Conservation (phyloP, 2,888 invertebrate genomes). For the Sesia apiformis region DNA sequence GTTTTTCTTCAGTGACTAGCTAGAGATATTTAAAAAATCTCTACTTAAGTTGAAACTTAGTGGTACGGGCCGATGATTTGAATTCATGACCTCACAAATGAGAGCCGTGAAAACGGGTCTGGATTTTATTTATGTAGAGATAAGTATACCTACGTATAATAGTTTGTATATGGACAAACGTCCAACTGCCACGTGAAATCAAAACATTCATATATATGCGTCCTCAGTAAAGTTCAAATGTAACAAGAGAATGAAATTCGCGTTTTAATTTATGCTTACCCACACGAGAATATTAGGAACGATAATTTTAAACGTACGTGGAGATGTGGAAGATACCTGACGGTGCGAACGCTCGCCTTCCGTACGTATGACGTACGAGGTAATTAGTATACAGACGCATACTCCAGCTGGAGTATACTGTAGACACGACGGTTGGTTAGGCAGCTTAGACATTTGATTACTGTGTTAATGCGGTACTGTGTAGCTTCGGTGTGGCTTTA, state of each 20-base stretch:
- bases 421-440: not conserved
- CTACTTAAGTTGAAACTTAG: too few relatives aligned
- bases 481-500: too few relatives aligned
- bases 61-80: too few relatives aligned
- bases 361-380: conserved; percentile 29
- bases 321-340: conserved; percentile 23
- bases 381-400: conserved; percentile 37
- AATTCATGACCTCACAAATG: too few relatives aligned
- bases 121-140: too few relatives aligned
- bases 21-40: too few relatives aligned
- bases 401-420: not conserved
- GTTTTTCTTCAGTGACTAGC: too few relatives aligned
- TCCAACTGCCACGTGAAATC: too few relatives aligned
- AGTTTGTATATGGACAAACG: too few relatives aligned
- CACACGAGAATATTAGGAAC: conserved; percentile 36
- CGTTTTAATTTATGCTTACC: conserved; percentile 50
- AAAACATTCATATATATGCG: too few relatives aligned
- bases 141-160: too few relatives aligned
- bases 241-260: conserved; percentile 47
- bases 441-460: not conserved
- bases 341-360: conserved; percentile 31
- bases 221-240: conserved; percentile 41
- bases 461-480: not conserved
- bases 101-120: too few relatives aligned
- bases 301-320: conserved; percentile 13